Evolutionary conservation across 1,140 invertebrate genomes (phyloP), one percentile per base, ranked within the genome.

Genomic region (Stegodyphus mimosarum): DNA sequence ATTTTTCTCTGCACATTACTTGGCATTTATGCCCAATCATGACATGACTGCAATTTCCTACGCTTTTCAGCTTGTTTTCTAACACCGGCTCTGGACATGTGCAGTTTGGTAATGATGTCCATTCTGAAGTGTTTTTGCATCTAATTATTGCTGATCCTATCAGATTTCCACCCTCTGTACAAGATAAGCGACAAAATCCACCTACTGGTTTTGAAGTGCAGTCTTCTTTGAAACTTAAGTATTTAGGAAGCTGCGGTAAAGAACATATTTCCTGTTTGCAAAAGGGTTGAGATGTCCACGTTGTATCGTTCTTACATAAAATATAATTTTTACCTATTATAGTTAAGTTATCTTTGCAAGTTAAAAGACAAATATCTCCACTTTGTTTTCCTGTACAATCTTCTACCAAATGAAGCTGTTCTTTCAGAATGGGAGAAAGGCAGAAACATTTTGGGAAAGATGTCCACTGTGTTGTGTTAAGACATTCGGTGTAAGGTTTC

Each of bases 361-460:
- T 49, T 17, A 81, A 33, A 53, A 63, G 52, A 13, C 79, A 81
- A n/a, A 51, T 81, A 15, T 71, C 70, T 1, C 70, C 60, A 13
- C 53, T 11, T 10, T 7, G 10, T 10, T 72, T 72, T 10, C 18
- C 55, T 5, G 55, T 33, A n/a, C 55, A 66, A 9, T 64, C 53
- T 7, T 52, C 15, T n/a, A 11, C 18, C 2, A 18, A 9, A 18
- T 15, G 63, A 15, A 81, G 51, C 0, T 51, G 6, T n/a, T 71
- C 11, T 9, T 15, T 60, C 1, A 60, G 15, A 9, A 10, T 60
- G 9, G 55, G 55, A 10, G 9, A 9, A 15, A 5, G 9, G 15
- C 55, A 60, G 9, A 15, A 10, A 60, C 55, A 60, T 10, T 9
- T 10, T 10, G 55, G 55, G 55, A 60, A 60, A 60, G 55, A 15